Conservation (phyloP, 64 coral and sea anemone genomes). For the Pocillopora damicornis region DNA sequence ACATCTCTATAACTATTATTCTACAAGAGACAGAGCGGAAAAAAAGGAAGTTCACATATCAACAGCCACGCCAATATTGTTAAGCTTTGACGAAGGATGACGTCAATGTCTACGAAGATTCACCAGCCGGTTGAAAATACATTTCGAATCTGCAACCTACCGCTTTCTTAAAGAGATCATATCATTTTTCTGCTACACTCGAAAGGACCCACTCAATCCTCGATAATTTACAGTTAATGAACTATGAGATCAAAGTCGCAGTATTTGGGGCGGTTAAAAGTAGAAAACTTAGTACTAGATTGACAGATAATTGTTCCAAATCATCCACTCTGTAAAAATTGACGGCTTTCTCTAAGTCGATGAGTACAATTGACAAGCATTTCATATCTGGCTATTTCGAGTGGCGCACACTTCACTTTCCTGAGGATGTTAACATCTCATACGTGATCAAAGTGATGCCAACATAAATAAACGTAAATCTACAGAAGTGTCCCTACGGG, state of each 20-base stretch:
- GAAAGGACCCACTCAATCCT: no score
- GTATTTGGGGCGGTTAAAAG: not conserved
- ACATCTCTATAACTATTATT: no score
- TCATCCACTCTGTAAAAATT: not conserved
- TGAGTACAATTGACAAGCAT: not conserved
- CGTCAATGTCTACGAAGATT: no score
- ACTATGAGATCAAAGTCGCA: not conserved
- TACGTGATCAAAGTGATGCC: not conserved
- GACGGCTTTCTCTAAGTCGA: not conserved
- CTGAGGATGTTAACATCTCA: not conserved
- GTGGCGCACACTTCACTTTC: not conserved
- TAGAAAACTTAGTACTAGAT: not conserved
- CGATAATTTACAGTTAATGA: not conserved
- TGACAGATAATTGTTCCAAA: not conserved
- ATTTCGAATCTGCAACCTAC: no score
- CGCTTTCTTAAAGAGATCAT: no score
- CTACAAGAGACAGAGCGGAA: no score
- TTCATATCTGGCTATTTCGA: not conserved
- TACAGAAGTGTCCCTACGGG: not conserved
- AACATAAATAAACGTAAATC: not conserved
- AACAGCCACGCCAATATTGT: no score
- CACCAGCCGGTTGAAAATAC: no score
- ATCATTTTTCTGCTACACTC: no score
- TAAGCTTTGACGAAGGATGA: no score
- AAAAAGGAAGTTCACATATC: no score